Percentiles rank a stretch among this genome's conserved stretches.
Evolutionary conservation across 1,140 invertebrate genomes (phyloP).

Genomic region (Calliphora vicina): DNA sequence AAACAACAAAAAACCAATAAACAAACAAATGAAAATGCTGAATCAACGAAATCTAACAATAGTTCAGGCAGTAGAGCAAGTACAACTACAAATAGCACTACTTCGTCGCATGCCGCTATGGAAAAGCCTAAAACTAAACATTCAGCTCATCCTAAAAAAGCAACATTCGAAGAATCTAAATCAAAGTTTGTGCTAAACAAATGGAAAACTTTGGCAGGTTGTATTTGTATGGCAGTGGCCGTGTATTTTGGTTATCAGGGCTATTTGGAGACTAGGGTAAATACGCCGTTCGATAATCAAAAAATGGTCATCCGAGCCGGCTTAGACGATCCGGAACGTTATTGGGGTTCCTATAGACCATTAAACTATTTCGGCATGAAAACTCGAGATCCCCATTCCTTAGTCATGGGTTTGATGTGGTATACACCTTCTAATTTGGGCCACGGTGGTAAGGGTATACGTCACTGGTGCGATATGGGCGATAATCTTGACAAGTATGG

Average conservation of each 20-base stretch:
- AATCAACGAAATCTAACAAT: conserved; percentile 6
- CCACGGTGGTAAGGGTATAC: conserved; percentile 74
- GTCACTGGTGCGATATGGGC: conserved; percentile 94
- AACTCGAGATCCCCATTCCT: conserved; percentile 85
- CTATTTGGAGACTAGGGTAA: conserved; percentile 86
- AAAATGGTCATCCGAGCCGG: conserved; percentile 73
- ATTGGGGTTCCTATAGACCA: conserved; percentile 93
- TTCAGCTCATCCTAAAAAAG: conserved; percentile 30
- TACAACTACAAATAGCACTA: conserved; percentile 4
- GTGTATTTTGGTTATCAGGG: conserved; percentile 80
- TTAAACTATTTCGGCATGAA: conserved; percentile 91
- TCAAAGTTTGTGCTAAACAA: conserved; percentile 54
- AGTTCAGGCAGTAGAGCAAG: neutral
- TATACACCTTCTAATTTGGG: conserved; percentile 78
- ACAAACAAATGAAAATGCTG: conserved; percentile 24
- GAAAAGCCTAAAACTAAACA: neutral
- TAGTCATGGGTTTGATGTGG: conserved; percentile 97
- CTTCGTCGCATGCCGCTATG: conserved; percentile 11
- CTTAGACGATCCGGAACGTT: conserved; percentile 78
- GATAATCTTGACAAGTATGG: conserved; percentile 83
- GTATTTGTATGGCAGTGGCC: conserved; percentile 67
- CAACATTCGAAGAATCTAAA: conserved; percentile 45
- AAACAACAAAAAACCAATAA: conserved; percentile 21
- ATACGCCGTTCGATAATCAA: conserved; percentile 77
- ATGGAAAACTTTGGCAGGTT: conserved; percentile 58